Evolutionary conservation across 2,888 invertebrate genomes (phyloP).

Genomic region (Scrobipalpa atriplicella): DNA sequence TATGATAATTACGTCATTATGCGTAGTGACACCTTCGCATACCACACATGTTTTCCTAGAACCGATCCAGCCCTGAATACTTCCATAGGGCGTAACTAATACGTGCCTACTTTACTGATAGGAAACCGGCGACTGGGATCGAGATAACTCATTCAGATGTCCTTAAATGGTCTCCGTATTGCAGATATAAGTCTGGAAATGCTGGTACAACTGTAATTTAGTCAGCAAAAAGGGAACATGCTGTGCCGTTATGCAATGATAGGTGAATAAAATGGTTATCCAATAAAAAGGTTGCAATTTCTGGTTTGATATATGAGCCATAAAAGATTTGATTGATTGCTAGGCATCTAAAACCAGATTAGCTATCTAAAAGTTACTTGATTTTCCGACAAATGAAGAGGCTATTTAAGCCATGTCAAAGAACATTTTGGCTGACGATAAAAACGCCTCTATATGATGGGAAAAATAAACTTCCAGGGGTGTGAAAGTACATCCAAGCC

Average conservation of each 20-base stretch:
- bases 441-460: no score
- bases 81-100: slow-evolving; percentile 29
- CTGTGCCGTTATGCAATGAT: slow-evolving; percentile 20
- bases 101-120: slow-evolving; percentile 30
- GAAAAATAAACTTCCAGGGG: no score
- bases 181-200: slow-evolving; percentile 53
- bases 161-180: slow-evolving; percentile 58
- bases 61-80: slow-evolving; percentile 18
- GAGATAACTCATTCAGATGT: slow-evolving; percentile 62
- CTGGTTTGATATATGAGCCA: background rate
- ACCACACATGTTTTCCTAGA: slow-evolving; percentile 21
- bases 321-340: background rate
- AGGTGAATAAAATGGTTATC: slow-evolving; percentile 15
- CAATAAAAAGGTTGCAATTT: slow-evolving; percentile 1
- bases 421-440: no score
- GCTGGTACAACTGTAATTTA: slow-evolving; percentile 61
- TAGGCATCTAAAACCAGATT: background rate
- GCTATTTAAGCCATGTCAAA: no score
- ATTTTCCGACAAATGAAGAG: no score
- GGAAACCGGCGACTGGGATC: slow-evolving; percentile 36
- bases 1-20: slow-evolving; percentile 17
- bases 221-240: slow-evolving; percentile 20
- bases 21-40: slow-evolving; percentile 17
- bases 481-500: no score
- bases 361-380: background rate